phyloP scores from a whole-genome alignment of 2,888 invertebrate genomes.

The Orchesellides sinensis region DNA sequence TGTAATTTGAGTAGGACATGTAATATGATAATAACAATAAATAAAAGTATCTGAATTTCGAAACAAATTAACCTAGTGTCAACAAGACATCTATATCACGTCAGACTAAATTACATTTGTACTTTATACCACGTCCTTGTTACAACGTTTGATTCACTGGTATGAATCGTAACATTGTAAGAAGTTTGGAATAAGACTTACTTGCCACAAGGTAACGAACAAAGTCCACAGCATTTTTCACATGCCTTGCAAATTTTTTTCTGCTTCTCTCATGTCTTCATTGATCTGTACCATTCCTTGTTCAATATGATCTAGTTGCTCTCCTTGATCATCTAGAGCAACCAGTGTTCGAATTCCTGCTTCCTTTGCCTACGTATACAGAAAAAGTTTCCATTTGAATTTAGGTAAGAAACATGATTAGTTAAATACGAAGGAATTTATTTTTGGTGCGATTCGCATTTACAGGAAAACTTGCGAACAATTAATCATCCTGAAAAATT shows the following conservation, averaged over 20 bases:
- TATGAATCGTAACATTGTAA: too few relatives aligned
- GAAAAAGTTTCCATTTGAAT: constrained; percentile 45
- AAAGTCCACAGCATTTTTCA: constrained; percentile 99
- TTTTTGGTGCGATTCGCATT: not conserved
- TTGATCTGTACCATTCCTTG: constrained; percentile 99
- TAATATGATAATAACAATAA: not conserved
- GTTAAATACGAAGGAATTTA: not conserved
- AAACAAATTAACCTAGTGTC: constrained; percentile 26
- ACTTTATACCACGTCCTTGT: too few relatives aligned
- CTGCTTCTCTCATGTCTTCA: constrained; percentile 99
- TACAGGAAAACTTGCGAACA: not conserved
- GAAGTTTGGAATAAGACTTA: too few relatives aligned
- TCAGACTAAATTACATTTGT: too few relatives aligned
- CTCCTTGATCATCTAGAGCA: constrained; percentile 99
- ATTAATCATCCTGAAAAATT: not conserved
- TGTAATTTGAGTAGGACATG: not conserved
- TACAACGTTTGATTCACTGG: too few relatives aligned
- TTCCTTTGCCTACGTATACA: constrained; percentile 92
- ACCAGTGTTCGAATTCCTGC: constrained; percentile 99
- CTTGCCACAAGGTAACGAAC: constrained; percentile 99
- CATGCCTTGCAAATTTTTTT: constrained; percentile 99
- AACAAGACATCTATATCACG: too few relatives aligned
- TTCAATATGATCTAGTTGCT: constrained; percentile 99
- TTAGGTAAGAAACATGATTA: not conserved
- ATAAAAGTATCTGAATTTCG: not conserved